Conservation (phyloP, 2,113 vertebrate species). For the Psilopsiagon aurifrons region DNA sequence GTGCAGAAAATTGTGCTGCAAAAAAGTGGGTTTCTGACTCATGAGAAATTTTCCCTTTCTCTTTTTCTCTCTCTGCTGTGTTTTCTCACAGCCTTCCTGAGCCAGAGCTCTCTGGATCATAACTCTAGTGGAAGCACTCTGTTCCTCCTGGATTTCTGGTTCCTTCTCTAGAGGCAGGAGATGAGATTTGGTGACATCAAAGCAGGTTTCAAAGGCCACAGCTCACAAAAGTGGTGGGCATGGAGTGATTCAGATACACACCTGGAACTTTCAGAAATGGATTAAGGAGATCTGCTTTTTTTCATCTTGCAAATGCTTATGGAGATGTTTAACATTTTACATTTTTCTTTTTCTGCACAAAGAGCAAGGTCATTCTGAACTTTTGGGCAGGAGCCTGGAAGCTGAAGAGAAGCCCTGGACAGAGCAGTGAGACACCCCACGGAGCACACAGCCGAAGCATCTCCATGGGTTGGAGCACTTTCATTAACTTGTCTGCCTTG, state of each 20-base stretch:
- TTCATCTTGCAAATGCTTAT: not conserved
- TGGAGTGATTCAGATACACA: not conserved
- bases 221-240: not conserved
- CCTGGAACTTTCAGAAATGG: not conserved
- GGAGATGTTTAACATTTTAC: not conserved
- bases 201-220: not conserved
- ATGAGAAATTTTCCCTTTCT: not conserved
- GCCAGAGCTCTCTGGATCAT: not conserved
- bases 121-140: not conserved
- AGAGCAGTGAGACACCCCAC: not conserved
- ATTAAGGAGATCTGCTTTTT: not conserved
- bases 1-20: not conserved
- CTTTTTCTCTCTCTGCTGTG: not conserved
- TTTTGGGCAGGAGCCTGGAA: not conserved
- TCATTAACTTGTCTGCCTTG: not conserved
- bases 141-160: not conserved
- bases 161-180: not conserved
- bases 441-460: not conserved
- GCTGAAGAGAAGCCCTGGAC: not conserved
- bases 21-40: fast-evolving
- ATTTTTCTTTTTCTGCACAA: not conserved
- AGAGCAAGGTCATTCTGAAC: not conserved
- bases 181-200: not conserved
- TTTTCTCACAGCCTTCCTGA: not conserved
- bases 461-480: not conserved